Evolutionary conservation across 2,888 invertebrate genomes (phyloP), one percentile per base, ranked within the genome.

Genomic region (Cistogaster globosa): DNA sequence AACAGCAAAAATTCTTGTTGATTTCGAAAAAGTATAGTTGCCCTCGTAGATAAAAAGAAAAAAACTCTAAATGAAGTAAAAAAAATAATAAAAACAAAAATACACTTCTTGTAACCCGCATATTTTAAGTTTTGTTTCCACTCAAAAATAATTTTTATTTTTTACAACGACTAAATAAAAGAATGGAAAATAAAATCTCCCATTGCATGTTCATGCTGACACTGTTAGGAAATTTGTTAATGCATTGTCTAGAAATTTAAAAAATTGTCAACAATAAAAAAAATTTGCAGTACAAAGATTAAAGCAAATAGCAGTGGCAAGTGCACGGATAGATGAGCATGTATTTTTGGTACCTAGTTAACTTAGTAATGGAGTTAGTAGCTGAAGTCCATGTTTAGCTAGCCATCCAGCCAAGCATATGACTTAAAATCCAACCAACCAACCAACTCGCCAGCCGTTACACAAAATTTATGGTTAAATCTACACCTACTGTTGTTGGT

Each of bases 381-480:
- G 48, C n/a, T 36, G 18, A 32, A 18, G 42, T 26, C 38, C 18
- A 68, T n/a, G 26, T 36, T 51, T 38, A 58, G 26, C 16, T 11
- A 38, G n/a, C 36, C 45, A 48, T 7, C 11, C 22, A 45, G 62
- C 53, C 45, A 62, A 48, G 42, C 42, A 12, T 42, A 42, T 12
- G 12, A n/a, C 48, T 48, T 4, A n/a, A 48, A 7, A 48, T 18
- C 36, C 62, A 71, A 57, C 26, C 26, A 48, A 16, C 45, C 32
- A 42, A 48, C 55, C 71, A 53, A 16, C 20, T 55, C 58, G 11
- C 75, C 68, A 69, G 57, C 60, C 63, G 62, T 75, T 75, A 55
- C 26, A 69, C 38, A n/a, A 69, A 81, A 81, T 75, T 63, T 69
- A 75, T 81, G 75, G 75, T 81, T 69, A 75, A 69, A 69, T 72